These are phyloP conservation scores for Sylvia borin DNA, from an alignment of 2,797 vertebrate species.

Conservation along the genomic window DNA sequence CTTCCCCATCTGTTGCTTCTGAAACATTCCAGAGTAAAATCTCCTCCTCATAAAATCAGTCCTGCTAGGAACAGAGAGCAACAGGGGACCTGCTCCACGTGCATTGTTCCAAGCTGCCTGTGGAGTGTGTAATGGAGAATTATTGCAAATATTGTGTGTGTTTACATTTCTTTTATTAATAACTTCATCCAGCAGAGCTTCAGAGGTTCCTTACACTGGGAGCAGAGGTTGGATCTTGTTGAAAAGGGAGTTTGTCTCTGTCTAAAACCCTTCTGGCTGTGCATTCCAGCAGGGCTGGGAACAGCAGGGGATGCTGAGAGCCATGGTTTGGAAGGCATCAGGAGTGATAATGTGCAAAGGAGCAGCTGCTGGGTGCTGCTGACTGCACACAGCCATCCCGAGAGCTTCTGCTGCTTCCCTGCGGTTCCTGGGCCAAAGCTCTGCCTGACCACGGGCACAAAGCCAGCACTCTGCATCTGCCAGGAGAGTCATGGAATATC, in stretches of 20 bases:
- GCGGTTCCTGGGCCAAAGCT: background rate
- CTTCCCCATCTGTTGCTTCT: conserved; percentile 24
- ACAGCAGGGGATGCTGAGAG: background rate
- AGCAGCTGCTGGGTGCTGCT: background rate
- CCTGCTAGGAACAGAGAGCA: background rate
- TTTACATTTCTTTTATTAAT: background rate
- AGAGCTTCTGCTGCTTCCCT: background rate
- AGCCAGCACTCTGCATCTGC: background rate
- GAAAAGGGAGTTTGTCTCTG: background rate
- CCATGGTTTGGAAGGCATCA: background rate
- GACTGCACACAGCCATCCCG: background rate
- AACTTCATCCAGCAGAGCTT: background rate
- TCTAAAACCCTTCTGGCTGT: background rate
- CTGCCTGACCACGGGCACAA: background rate
- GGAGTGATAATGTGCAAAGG: background rate
- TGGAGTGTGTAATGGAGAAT: background rate
- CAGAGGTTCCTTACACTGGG: background rate
- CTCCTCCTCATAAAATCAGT: background rate
- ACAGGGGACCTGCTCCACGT: background rate
- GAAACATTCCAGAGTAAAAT: conserved; percentile 8
- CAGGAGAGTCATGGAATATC: background rate
- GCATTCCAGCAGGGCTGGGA: background rate
- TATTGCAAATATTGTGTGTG: background rate
- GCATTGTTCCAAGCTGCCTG: background rate
- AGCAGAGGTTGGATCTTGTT: background rate